phyloP scores from a whole-genome alignment of 2,797 vertebrate species.

The Scomberomorus guttatus region DNA sequence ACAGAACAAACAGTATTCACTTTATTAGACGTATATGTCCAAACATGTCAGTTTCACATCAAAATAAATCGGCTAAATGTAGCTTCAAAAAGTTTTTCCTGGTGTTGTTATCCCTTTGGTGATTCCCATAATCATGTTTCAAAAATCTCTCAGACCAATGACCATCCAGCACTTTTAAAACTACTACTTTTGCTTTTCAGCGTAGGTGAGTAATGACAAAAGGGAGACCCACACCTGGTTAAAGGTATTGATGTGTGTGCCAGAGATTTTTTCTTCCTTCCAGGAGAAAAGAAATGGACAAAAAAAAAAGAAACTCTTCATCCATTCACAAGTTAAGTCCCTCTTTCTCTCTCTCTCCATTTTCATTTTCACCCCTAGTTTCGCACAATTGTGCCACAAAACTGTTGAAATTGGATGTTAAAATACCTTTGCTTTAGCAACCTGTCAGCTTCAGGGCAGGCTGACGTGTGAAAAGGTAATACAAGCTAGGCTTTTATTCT shows the following conservation, averaged over 20 bases:
- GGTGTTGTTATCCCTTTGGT: neutral
- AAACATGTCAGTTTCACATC: neutral
- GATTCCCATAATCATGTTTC: neutral
- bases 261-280: neutral
- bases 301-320: conserved; percentile 18
- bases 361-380: conserved; percentile 68
- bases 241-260: conserved; percentile 3
- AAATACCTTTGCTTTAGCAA: conserved; percentile 79
- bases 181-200: neutral
- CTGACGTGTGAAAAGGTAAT: conserved; percentile 82
- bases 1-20: neutral
- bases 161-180: conserved; percentile 17
- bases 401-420: conserved; percentile 79
- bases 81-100: neutral
- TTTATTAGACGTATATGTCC: neutral
- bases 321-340: conserved; percentile 49
- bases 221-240: conserved; percentile 7
- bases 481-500: conserved; percentile 53
- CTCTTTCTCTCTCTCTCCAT: conserved; percentile 29
- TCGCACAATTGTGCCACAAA: conserved; percentile 67
- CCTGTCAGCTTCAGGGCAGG: conserved; percentile 71
- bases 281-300: conserved; percentile 6
- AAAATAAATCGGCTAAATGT: neutral
- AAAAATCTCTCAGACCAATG: conserved; percentile 21
- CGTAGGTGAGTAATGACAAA: conserved; percentile 43